Conservation (phyloP, 2,113 vertebrate species). For the Myanophis thanlyinensis region DNA sequence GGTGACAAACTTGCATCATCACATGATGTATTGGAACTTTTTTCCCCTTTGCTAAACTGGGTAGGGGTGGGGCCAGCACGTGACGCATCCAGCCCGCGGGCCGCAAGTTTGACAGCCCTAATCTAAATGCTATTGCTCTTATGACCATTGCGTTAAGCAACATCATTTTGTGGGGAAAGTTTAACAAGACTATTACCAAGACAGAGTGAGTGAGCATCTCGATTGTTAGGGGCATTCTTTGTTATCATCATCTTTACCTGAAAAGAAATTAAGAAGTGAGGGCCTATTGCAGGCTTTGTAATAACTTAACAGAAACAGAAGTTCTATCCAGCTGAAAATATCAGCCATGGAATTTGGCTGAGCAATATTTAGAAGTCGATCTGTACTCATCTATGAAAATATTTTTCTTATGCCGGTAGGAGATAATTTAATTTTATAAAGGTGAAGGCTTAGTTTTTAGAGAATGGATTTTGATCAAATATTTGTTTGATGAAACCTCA, state of each 20-base stretch:
- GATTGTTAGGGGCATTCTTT: not conserved
- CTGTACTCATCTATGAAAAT: not conserved
- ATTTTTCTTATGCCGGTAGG: not conserved
- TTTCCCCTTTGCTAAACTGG: no score
- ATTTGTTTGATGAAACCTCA: not conserved
- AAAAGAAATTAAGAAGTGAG: not conserved
- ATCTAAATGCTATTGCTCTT: not conserved
- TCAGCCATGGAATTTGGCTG: not conserved
- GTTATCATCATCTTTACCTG: not conserved
- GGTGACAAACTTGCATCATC: no score
- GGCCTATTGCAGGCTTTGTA: not conserved
- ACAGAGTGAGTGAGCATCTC: not conserved
- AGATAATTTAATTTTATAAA: not conserved
- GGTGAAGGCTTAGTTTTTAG: not conserved
- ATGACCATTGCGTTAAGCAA: not conserved
- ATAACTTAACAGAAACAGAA: not conserved
- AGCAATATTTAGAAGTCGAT: not conserved
- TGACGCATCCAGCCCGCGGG: no score
- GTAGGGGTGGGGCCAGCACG: no score
- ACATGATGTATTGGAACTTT: no score
- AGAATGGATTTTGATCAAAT: not conserved
- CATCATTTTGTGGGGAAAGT: not conserved
- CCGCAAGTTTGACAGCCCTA: no score
- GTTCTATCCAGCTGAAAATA: not conserved
- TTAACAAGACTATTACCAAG: not conserved